Evolutionary conservation across 2,797 vertebrate species (phyloP).

Genomic region (Moxostoma hubbsi): DNA sequence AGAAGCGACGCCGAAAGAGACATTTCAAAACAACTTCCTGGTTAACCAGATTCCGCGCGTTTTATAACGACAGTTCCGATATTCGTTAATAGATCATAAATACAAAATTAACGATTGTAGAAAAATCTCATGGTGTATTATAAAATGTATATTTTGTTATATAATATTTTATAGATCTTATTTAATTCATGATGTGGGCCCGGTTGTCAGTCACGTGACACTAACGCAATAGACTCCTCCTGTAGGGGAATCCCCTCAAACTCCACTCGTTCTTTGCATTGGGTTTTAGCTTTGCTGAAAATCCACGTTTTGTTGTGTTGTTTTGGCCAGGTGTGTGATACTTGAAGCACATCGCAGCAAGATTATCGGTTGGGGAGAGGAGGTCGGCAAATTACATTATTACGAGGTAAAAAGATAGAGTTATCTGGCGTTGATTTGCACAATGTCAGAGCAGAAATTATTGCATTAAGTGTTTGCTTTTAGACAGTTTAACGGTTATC

Average conservation of each 20-base stretch:
- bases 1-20: neutral
- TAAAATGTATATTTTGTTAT: neutral
- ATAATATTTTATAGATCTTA: neutral
- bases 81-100: neutral
- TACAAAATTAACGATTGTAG: neutral
- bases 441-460: neutral
- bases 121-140: neutral
- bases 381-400: neutral
- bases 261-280: conserved; percentile 6
- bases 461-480: neutral
- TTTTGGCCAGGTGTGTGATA: neutral
- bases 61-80: neutral
- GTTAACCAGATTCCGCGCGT: neutral
- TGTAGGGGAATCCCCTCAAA: conserved; percentile 33
- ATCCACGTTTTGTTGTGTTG: neutral
- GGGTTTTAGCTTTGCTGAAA: neutral
- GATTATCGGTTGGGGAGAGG: neutral
- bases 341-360: neutral
- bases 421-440: neutral
- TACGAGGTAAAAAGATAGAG: neutral
- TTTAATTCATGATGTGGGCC: neutral
- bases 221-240: conserved; percentile 30
- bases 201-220: conserved; percentile 1
- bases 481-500: neutral
- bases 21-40: conserved; percentile 6